Evolutionary conservation across 2,113 vertebrate genomes (phyloP), one percentile per base, ranked within the genome.

Genomic region (Dolichallabes microphthalmus): DNA sequence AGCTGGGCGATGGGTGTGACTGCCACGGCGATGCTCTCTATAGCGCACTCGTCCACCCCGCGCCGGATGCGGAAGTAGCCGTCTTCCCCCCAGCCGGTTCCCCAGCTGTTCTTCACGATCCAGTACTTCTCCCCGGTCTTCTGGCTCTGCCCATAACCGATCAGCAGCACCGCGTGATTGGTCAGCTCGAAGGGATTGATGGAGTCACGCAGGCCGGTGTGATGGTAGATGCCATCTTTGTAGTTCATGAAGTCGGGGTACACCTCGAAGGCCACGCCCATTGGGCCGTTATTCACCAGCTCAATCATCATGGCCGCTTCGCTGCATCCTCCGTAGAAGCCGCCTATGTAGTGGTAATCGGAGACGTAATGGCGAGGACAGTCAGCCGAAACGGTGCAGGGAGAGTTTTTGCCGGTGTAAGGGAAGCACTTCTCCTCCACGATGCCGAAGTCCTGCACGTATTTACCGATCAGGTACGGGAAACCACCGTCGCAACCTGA

Each of bases 41-140:
- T 96, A 0, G 95, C 92, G 73, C 98, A 99, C 90, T 99, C 98
- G 0, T 99, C 95, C 0, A 89, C 92, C 30, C 98, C 98, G 3
- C 98, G 90, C 55, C 95, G 97, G 92, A 99, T 99, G n/a, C 96
- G 90, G 95, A 99, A 99, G 93, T 93, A 99, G 4, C 98, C 98
- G 0, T 89, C 50, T 89, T 99, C 98, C 0, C 98, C 98, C 98
- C 98, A 99, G 0, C 1, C 0, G 0, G 75, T 68, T 45, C 98
- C 95, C 98, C 98, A 99, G 91, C 98, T 99, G 93, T 99, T 99
- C 92, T 99, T 98, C n/a, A 97, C 96, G 45, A 95, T 95, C 98
- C 98, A 99, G 90, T 94, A 99, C 64, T 96, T 96, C 89, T 96
- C 89, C 0, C 97, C 96, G 0, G 94, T 95, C 83, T 20, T 13